Base-by-base conservation (phyloP, 2,888 invertebrate species). In the Lochmaea capreae region DNA sequence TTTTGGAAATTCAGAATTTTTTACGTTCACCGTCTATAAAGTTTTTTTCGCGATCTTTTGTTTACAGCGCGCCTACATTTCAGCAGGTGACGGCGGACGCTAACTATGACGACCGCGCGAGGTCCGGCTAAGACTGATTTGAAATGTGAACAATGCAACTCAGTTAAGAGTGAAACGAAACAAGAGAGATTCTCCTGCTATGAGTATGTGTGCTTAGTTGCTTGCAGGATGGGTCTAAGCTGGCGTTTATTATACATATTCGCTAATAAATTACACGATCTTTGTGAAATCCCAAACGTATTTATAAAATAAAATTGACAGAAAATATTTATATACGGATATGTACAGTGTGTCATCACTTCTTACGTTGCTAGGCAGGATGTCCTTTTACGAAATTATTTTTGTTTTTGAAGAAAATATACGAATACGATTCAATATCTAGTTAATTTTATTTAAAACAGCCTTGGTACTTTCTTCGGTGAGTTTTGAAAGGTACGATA, bases 91-190 rank as follows among this genome's bases (percentile, higher is more conserved):
- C 43, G 18, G 43, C 62, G 43, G 43, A 18, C 62, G 12, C 16
- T 18, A 16, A 14, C 39, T 16, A 49, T 42, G 39, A 14, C 49
- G 39, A 49, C 14, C 62, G 52, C 62, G 52, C 61, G 67, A 49
- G 57, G 69, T 61, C 54, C 33, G 33, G 58, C 65, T 49, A 49
- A 16, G 43, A 66, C 73, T 69, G 58, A 70, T 71, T 42, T n/a
- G 54, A 54, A 18, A 54, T 16, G 52, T 16, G 61, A 61, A 65
- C 65, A 62, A 57, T 39, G 54, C 65, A 65, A 63, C 62, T 65
- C 18, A 63, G 33, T 61, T 16, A 65, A 65, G 66, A 66, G 52
- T 59, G 26, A 52, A 26, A 54, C 16, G 54, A 16, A 42, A 16
- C 39, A 16, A 49, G 39, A 61, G 59, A 61, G 61, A 39, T 46